Percentiles rank a stretch among this genome's conserved stretches.
Evolutionary conservation across 2,888 invertebrate genomes (phyloP).

Genomic region (Molorchus minor): DNA sequence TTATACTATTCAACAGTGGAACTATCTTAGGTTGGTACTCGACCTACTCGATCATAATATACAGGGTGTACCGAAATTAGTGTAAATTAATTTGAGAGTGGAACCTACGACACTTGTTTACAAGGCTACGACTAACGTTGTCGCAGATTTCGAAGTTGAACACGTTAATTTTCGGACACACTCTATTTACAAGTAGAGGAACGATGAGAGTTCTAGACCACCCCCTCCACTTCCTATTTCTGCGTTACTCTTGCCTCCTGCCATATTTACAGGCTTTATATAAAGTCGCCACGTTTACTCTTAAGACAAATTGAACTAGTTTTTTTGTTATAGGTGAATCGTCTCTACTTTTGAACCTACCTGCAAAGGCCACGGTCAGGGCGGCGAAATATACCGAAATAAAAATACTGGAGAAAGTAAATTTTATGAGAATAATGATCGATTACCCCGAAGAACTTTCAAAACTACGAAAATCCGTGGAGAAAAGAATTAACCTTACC

Average conservation of each 20-base stretch:
- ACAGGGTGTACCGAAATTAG: background rate
- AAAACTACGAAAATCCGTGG: conserved; percentile 30
- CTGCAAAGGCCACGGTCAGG: conserved; percentile 66
- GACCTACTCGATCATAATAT: background rate
- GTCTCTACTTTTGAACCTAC: conserved; percentile 64
- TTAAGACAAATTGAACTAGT: too few relatives aligned
- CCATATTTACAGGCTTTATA: too few relatives aligned
- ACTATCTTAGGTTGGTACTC: conserved; percentile 62
- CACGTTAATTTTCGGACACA: too few relatives aligned
- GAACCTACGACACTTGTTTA: too few relatives aligned
- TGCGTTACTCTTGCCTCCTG: too few relatives aligned
- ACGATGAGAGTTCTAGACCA: too few relatives aligned
- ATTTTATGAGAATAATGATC: conserved; percentile 41
- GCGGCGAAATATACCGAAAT: conserved; percentile 67
- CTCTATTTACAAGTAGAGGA: too few relatives aligned
- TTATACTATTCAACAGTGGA: conserved; percentile 65
- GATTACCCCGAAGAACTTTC: conserved; percentile 36
- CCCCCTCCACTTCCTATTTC: too few relatives aligned
- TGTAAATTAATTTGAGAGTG: too few relatives aligned
- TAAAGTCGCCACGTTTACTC: too few relatives aligned
- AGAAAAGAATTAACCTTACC: conserved; percentile 33
- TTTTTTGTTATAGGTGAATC: conserved; percentile 59
- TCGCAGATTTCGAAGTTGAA: too few relatives aligned
- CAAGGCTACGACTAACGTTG: too few relatives aligned
- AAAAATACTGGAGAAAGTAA: conserved; percentile 53